Conservation (phyloP, 2,113 vertebrate species). For the Myiopsitta monachus region DNA sequence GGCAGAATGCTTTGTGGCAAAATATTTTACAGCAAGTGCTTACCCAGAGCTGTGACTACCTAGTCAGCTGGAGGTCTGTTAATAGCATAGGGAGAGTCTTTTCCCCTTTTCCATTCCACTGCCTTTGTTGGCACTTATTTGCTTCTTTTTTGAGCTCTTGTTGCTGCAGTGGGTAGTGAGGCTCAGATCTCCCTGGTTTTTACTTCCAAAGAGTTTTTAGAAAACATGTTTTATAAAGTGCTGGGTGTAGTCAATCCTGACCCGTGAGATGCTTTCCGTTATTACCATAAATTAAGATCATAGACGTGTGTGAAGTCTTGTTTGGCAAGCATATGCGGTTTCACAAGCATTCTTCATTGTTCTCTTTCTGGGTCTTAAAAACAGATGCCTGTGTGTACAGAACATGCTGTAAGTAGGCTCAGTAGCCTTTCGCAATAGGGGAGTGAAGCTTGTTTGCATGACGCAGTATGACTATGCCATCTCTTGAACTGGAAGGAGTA, state of each 20-base stretch:
- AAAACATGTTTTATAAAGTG: background rate
- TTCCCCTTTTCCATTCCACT: background rate
- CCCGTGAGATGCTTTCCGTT: background rate
- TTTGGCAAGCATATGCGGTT: background rate
- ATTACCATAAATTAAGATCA: background rate
- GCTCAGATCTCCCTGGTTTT: background rate
- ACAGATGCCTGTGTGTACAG: background rate
- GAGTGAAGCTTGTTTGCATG: background rate
- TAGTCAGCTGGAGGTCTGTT: background rate
- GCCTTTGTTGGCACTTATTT: background rate
- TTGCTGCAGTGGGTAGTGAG: background rate
- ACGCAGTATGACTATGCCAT: background rate
- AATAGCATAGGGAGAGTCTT: background rate
- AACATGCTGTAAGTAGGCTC: background rate
- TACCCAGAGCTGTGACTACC: background rate
- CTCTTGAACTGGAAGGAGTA: background rate
- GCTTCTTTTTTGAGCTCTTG: background rate
- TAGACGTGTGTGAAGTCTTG: background rate
- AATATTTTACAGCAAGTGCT: background rate
- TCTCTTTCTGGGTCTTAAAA: constrained; percentile 25
- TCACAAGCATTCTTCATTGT: constrained; percentile 18
- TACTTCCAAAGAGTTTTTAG: background rate
- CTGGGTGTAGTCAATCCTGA: background rate
- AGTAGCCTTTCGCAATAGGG: background rate
- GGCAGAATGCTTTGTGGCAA: background rate